Base-by-base conservation (phyloP, 2,113 vertebrate species). In the Podarcis cretensis region DNA sequence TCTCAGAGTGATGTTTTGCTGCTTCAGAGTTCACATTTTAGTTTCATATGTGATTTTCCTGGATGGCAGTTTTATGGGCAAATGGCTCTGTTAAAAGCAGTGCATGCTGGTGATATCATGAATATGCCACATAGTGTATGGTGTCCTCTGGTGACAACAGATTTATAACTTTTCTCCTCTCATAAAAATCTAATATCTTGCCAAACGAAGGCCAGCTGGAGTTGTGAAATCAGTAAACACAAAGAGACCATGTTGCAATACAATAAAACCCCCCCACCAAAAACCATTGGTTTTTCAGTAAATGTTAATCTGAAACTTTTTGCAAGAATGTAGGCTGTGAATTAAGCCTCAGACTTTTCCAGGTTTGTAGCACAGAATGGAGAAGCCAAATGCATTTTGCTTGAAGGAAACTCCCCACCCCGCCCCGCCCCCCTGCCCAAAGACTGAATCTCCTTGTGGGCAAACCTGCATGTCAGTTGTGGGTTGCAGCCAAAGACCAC, bases 31-130 rank as follows among this genome's bases (percentile, higher is more conserved):
- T 94, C 87, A 93, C 43, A 84, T 30, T 0, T 83, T 87, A n/a
- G 83, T 84, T 83, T 94, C 78, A 5, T 80, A 59, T 84, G 74
- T 81, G 90, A 91, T 90, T 86, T 93, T 92, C 57, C 74, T 85
- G 66, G 89, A 94, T 94, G 93, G 94, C 92, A 93, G 93, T 92
- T 96, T 95, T 95, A 94, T 86, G 81, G 86, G 90, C 93, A 86
- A 73, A 94, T 91, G 59, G 78, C 89, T 83, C 91, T 87, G 74
- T 92, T 91, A 79, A 88, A 93, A 95, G 91, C 93, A 63, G 30
- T 91, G 89, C 40, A 32, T 85, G 1, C 86, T 90, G 92, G 89
- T 92, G 94, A 95, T 88, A 93, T 87, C 87, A 78, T 81, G 89
- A 90, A 54, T 85, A 35, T 83, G 81, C 93, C 91, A 90, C 93